Base-by-base conservation (phyloP, 92 coral and sea anemone species). In the Actinostola sp. region DNA sequence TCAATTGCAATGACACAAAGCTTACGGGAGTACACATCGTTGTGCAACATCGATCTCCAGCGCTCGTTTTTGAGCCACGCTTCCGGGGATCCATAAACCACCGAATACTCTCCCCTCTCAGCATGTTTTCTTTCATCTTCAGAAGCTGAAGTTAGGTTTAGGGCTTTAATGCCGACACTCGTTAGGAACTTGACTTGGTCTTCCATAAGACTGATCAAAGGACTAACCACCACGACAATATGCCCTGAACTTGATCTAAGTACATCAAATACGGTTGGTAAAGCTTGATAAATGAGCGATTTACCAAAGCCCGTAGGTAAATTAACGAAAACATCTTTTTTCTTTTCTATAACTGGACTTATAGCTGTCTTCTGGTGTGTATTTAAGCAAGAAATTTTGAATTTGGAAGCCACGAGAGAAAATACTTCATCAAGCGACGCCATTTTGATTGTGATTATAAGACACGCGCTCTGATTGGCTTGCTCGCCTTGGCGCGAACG, bases 1-100 rank as follows among this genome's bases (percentile, higher is more conserved):
- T 81, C 82, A 52, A 81, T 56, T 32, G 84, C 84, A 42, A 69
- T 57, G 31, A 77, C 78, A 70, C 77, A 78, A 5, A 75, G 66
- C 36, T 81, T 75, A 16, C 53, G 15, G 34, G 55, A 23, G 39
- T 72, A 80, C 49, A 61, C 55, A 21, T 36, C 53, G 59, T 28
- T 72, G 30, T 11, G 62, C 33, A 77, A 26, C 77, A 77, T 77
- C 8, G 54, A 58, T 25, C 77, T 57, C 82, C 77, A 77, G 17
- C 76, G 66, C 33, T 77, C 76, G 76, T 32, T 66, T n/a, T n/a
- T n/a, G 1, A 67, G 76, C 63, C 74, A 38, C 11, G 53, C 66
- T 53, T 77, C 76, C 14, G 82, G 82, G 26, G 82, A 66, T 12
- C 62, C 63, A 25, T 63, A 75, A 8, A 63, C 81, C 24, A 64